These are phyloP conservation scores for Anseranas semipalmata DNA, from an alignment of 2,113 vertebrate species.

Conservation along the genomic window DNA sequence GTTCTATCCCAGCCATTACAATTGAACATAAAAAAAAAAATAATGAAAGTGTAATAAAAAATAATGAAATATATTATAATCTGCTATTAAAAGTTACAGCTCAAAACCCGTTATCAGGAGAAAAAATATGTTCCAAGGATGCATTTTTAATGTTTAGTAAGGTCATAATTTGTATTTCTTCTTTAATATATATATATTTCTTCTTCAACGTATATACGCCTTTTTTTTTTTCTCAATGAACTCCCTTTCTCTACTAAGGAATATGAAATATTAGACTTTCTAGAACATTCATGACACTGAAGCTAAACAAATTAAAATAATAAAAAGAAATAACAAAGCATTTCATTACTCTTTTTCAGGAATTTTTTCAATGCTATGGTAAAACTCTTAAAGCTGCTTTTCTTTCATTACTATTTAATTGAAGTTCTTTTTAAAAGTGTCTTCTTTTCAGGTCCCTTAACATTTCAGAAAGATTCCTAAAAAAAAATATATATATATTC, in stretches of 20 bases:
- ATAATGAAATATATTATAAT: not conserved
- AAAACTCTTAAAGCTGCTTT: not conserved
- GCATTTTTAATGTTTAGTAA: not conserved
- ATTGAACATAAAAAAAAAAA: not conserved
- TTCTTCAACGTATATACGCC: too few species aligned
- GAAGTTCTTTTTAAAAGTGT: not conserved
- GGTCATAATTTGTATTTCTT: not conserved
- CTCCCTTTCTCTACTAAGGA: not conserved
- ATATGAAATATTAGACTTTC: not conserved
- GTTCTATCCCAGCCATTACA: too few species aligned
- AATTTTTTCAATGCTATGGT: not conserved
- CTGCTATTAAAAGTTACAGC: not conserved
- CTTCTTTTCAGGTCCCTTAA: not conserved
- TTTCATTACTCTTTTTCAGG: not conserved
- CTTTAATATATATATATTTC: not conserved
- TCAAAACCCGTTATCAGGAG: not conserved
- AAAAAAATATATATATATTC: not conserved
- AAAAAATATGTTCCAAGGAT: not conserved
- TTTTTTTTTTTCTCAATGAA: not conserved
- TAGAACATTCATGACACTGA: not conserved
- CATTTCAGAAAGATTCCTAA: not conserved
- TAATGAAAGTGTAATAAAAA: not conserved
- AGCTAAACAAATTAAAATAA: not conserved
- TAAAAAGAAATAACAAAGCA: not conserved
- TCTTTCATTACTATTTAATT: not conserved